Percentiles rank a stretch among this genome's conserved stretches.
Evolutionary conservation across 2,797 vertebrate genomes (phyloP).

Genomic region (Acomys russatus): DNA sequence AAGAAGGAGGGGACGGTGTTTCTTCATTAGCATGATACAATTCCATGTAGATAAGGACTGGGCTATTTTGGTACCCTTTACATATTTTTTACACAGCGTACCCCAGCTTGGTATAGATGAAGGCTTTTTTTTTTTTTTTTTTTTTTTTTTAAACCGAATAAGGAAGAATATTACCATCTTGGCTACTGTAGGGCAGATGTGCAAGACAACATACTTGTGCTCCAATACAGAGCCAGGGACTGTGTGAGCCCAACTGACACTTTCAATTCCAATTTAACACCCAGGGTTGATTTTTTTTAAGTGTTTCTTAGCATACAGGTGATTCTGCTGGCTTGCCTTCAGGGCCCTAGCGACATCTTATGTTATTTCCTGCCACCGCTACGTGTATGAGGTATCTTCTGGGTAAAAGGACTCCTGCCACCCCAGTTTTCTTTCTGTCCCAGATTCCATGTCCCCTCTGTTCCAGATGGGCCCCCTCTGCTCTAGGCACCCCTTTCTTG

Average conservation of each 20-base stretch:
- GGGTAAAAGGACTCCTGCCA: too few relatives aligned
- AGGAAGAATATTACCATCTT: neutral
- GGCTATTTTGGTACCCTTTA: neutral
- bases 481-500: too few relatives aligned
- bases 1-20: neutral
- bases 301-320: too few relatives aligned
- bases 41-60: neutral
- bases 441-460: too few relatives aligned
- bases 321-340: too few relatives aligned
- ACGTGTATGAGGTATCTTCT: too few relatives aligned
- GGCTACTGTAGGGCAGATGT: neutral
- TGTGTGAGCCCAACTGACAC: neutral
- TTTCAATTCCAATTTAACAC: constrained; percentile 7
- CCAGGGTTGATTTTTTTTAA: neutral
- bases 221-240: neutral
- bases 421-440: too few relatives aligned
- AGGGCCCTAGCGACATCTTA: too few relatives aligned
- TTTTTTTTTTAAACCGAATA: neutral
- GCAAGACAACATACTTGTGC: neutral
- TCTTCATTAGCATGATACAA: neutral
- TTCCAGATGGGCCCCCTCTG: too few relatives aligned
- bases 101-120: neutral
- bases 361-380: too few relatives aligned
- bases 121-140: neutral
- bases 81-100: neutral